phyloP scores from a whole-genome alignment of 2,888 invertebrate species.

The Notodonta dromedarius region DNA sequence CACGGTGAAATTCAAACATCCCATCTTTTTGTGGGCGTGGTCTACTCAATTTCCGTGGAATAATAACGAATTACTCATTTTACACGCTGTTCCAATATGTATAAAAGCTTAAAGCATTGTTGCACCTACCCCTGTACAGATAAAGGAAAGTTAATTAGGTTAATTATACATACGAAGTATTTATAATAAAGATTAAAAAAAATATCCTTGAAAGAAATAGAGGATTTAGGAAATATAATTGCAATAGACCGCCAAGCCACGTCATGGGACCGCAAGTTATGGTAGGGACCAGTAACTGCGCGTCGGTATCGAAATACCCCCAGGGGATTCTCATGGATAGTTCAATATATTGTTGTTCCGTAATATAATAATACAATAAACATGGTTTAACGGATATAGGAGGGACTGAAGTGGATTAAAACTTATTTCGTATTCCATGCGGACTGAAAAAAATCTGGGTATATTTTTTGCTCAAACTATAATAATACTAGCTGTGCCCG shows the following conservation, averaged over 20 bases:
- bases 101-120: too few relatives aligned
- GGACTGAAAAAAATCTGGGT: neutral
- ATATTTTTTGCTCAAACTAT: too few relatives aligned
- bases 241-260: conserved; percentile 51
- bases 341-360: conserved; percentile 33
- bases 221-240: conserved; percentile 36
- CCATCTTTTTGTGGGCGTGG: conserved; percentile 17
- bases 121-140: too few relatives aligned
- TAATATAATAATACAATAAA: conserved; percentile 39
- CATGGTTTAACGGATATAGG: conserved; percentile 18
- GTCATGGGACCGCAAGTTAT: conserved; percentile 53
- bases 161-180: neutral
- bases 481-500: too few relatives aligned
- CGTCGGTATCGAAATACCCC: conserved; percentile 54
- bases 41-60: conserved; percentile 32
- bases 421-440: neutral
- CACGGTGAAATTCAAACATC: conserved; percentile 32
- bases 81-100: neutral
- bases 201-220: neutral
- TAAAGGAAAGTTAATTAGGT: too few relatives aligned
- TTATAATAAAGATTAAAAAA: neutral
- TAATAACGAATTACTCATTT: conserved; percentile 16
- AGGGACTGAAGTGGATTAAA: conserved; percentile 5
- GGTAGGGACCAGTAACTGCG: conserved; percentile 47
- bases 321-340: conserved; percentile 48